A percentile compares a stretch with the other conserved stretches of the same genome.
phyloP scores from a whole-genome alignment of 1,140 invertebrate species.

The Drosophila kikkawai region DNA sequence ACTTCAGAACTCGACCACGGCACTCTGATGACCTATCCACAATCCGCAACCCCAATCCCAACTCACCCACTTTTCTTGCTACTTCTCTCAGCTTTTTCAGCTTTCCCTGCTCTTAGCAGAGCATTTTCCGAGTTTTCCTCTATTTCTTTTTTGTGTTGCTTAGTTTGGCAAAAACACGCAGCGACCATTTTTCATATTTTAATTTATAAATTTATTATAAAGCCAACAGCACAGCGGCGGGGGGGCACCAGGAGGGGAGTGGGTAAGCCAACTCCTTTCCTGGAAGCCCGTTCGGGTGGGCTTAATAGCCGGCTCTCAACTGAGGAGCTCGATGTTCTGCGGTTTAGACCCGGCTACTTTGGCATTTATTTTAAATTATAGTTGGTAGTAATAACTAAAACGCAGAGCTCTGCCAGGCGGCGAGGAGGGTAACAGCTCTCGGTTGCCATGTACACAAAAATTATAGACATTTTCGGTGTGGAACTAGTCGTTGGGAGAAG shows the following conservation, averaged over 20 bases:
- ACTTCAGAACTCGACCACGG: slow-evolving; percentile 47
- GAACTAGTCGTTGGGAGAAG: slow-evolving; percentile 39
- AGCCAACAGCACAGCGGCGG: slow-evolving; percentile 52
- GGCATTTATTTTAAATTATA: slow-evolving; percentile 83
- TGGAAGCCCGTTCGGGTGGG: slow-evolving; percentile 29
- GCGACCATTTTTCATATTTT: slow-evolving; percentile 83
- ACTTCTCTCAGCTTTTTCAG: slow-evolving; percentile 23
- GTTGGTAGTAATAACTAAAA: slow-evolving; percentile 80
- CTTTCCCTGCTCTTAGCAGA: slow-evolving; percentile 45
- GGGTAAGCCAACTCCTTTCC: slow-evolving; percentile 12
- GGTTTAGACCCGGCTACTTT: slow-evolving; percentile 78
- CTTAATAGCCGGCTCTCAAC: slow-evolving; percentile 62
- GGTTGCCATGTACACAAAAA: slow-evolving; percentile 67
- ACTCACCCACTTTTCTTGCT: slow-evolving; percentile 32
- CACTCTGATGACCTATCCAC: slow-evolving; percentile 59
- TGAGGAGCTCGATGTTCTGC: slow-evolving; percentile 54
- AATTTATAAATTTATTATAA: slow-evolving; percentile 83
- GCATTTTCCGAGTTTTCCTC: slow-evolving; percentile 40
- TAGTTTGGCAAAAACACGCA: slow-evolving; percentile 81
- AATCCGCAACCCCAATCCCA: slow-evolving; percentile 17
- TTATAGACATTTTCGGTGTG: slow-evolving; percentile 68
- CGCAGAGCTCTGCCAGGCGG: slow-evolving; percentile 36
- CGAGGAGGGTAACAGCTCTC: slow-evolving; percentile 6
- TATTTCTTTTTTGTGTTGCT: slow-evolving; percentile 40
- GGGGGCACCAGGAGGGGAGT: slow-evolving; percentile 1